Percentiles rank a stretch among this genome's conserved stretches.
Conservation (phyloP, 2,888 invertebrate species). For the Caenorhabditis afra region DNA sequence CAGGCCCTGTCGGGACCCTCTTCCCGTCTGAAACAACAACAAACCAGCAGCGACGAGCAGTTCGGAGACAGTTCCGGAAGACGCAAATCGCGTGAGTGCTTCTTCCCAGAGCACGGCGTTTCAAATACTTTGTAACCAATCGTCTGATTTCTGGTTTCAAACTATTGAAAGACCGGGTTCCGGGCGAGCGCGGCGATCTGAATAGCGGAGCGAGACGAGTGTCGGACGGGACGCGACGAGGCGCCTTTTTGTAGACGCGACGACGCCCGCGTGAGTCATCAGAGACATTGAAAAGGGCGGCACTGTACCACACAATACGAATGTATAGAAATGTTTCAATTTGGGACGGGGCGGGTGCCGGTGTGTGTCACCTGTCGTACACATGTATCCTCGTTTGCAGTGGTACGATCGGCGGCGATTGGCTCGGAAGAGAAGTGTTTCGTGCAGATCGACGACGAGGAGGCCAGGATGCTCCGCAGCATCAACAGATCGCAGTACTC, state of each 20-base stretch:
- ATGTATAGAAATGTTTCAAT: slow-evolving; percentile 55
- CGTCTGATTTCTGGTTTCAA: slow-evolving; percentile 37
- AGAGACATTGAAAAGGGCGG: slow-evolving; percentile 23
- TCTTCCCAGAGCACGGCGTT: slow-evolving; percentile 44
- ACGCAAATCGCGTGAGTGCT: slow-evolving; percentile 36
- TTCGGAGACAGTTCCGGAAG: slow-evolving; percentile 7
- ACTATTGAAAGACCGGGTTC: slow-evolving; percentile 43
- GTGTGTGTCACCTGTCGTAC: slow-evolving; percentile 41
- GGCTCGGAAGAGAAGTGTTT: slow-evolving; percentile 52
- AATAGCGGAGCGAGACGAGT: neutral
- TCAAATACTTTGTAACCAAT: slow-evolving; percentile 59
- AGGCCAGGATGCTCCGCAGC: slow-evolving; percentile 61
- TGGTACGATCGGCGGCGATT: slow-evolving; percentile 54
- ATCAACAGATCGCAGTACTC: slow-evolving; percentile 58
- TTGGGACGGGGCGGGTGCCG: slow-evolving; percentile 14
- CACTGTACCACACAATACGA: slow-evolving; percentile 46
- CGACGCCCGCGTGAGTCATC: slow-evolving; percentile 25
- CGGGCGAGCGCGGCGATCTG: neutral
- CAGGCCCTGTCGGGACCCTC: slow-evolving; percentile 46
- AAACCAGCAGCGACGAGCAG: slow-evolving; percentile 40
- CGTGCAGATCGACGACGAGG: slow-evolving; percentile 55
- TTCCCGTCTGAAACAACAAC: slow-evolving; percentile 30
- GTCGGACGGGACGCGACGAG: neutral
- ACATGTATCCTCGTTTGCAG: slow-evolving; percentile 40
- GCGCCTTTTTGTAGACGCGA: slow-evolving; percentile 36